Evolutionary conservation across 2,888 invertebrate genomes (phyloP).

Genomic region (Dioctria rufipes): DNA sequence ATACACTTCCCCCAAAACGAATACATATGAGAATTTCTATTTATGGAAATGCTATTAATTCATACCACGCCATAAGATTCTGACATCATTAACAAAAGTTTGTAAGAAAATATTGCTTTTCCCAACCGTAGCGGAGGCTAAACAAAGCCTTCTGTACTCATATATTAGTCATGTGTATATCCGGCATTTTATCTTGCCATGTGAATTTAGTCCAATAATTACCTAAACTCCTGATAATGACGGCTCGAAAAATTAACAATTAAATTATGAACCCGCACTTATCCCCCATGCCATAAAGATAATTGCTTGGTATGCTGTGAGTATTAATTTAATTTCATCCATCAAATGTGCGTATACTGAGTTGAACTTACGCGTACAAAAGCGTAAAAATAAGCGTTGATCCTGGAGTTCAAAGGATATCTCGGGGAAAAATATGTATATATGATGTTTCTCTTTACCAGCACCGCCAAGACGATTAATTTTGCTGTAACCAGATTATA

Average conservation of each 20-base stretch:
- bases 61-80: conserved; percentile 13
- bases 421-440: not conserved
- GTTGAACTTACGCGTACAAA: conserved; percentile 18
- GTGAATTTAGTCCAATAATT: conserved; percentile 44
- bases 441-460: conserved; percentile 3
- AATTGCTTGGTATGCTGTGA: conserved; percentile 36
- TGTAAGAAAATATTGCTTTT: conserved; percentile 43
- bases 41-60: conserved; percentile 45
- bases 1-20: conserved; percentile 29
- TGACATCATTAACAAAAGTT: conserved; percentile 49
- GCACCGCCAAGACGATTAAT: conserved; percentile 29
- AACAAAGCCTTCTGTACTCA: conserved; percentile 44
- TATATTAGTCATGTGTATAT: conserved; percentile 45
- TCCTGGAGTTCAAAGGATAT: conserved; percentile 18
- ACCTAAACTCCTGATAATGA: conserved; percentile 52
- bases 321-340: conserved; percentile 35
- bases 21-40: conserved; percentile 22
- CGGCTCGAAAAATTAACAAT: conserved; percentile 52
- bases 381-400: conserved; percentile 39
- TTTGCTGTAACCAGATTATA: conserved; percentile 27
- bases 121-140: conserved; percentile 10
- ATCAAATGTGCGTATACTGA: not conserved
- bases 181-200: conserved; percentile 37
- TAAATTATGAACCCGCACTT: conserved; percentile 50
- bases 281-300: conserved; percentile 38